Conservation (phyloP, 2,797 vertebrate species). For the Tadarida brasiliensis region DNA sequence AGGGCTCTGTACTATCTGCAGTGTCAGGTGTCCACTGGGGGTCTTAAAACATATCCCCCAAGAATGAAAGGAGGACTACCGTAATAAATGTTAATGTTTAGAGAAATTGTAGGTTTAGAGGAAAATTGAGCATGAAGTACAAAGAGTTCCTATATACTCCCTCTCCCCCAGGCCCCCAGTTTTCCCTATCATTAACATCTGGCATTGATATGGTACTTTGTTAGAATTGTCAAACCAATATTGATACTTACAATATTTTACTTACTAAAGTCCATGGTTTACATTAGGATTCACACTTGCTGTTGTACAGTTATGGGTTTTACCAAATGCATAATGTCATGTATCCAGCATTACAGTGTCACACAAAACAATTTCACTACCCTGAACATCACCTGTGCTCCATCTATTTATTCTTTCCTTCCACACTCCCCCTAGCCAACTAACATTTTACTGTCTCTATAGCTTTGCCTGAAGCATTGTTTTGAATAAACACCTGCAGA, state of each 20-base stretch:
- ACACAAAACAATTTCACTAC: not conserved
- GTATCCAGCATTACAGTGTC: not conserved
- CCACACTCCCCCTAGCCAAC: not conserved
- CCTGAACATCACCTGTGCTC: not conserved
- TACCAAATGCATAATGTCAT: not conserved
- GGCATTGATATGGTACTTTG: not conserved
- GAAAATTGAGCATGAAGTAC: conserved; percentile 43
- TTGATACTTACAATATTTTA: not conserved
- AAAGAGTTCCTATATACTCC: not conserved
- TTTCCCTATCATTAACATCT: not conserved
- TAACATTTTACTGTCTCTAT: conserved; percentile 29
- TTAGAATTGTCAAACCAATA: not conserved
- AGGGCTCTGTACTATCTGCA: not conserved
- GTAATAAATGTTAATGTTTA: conserved; percentile 26
- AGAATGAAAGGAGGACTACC: not conserved
- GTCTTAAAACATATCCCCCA: not conserved
- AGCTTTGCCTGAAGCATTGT: not conserved
- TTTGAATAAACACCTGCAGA: conserved; percentile 58
- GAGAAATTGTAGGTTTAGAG: conserved; percentile 35
- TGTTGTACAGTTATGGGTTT: not conserved
- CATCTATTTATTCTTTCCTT: not conserved
- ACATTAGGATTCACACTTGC: not conserved
- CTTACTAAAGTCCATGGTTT: conserved; percentile 13
- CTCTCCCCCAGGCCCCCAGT: not conserved
- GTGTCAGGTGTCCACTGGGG: not conserved